phyloP scores from a whole-genome alignment of 2,797 vertebrate species.

The Sebastes diaconus region DNA sequence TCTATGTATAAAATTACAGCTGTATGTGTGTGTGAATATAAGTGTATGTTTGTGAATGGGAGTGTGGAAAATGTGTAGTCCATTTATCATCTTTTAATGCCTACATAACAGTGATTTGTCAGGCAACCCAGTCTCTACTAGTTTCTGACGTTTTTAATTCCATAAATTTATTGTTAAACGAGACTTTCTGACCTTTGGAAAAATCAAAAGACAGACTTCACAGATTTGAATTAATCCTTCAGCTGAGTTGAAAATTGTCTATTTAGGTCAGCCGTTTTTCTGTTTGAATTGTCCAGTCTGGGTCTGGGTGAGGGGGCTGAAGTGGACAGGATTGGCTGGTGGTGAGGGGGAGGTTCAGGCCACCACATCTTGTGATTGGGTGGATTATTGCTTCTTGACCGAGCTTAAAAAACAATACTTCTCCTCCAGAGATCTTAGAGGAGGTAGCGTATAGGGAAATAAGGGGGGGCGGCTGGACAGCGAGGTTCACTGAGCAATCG shows the following conservation, averaged over 20 bases:
- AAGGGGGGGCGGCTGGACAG: conserved; percentile 29
- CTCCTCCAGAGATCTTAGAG: conserved; percentile 15
- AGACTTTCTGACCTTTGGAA: not conserved
- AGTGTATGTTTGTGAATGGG: conserved; percentile 27
- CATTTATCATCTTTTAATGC: conserved; percentile 43
- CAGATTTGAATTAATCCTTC: conserved; percentile 9
- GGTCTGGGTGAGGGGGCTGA: not conserved
- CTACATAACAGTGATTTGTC: conserved; percentile 5
- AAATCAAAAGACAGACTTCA: not conserved
- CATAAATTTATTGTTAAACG: not conserved
- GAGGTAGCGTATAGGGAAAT: not conserved
- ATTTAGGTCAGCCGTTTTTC: conserved; percentile 49
- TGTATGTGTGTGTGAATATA: conserved; percentile 23
- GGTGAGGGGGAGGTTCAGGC: conserved; percentile 15
- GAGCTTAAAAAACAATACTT: conserved; percentile 43
- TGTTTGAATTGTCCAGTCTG: conserved; percentile 51
- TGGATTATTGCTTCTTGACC: conserved; percentile 58
- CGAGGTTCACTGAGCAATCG: conserved; percentile 70
- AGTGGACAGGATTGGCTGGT: conserved; percentile 47
- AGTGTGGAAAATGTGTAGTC: conserved; percentile 31
- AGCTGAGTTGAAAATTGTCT: not conserved
- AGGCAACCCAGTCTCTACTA: not conserved
- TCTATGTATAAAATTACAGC: conserved; percentile 8
- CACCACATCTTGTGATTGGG: conserved; percentile 54
- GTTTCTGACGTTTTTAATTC: conserved; percentile 10